These are phyloP conservation scores for Champsocephalus gunnari DNA, from an alignment of 2,797 vertebrate species.

Conservation along the genomic window DNA sequence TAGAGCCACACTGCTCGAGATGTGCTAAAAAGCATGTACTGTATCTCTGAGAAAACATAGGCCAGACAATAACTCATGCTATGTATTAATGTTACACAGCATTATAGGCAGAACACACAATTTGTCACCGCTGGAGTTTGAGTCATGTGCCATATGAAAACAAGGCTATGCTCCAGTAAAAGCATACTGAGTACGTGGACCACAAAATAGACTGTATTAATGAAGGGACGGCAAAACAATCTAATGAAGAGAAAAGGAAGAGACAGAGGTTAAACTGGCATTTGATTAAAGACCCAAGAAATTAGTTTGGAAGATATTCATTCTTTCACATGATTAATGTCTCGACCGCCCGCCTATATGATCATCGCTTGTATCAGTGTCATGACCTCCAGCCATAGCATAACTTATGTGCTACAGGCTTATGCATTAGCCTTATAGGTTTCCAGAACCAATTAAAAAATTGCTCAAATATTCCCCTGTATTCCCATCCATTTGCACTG, in stretches of 20 bases:
- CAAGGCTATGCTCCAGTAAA: constrained; percentile 15
- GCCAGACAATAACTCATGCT: neutral
- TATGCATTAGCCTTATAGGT: constrained; percentile 54
- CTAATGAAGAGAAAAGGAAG: constrained; percentile 18
- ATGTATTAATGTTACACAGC: constrained; percentile 8
- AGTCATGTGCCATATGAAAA: constrained; percentile 22
- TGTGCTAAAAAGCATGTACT: neutral
- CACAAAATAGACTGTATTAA: constrained; percentile 14
- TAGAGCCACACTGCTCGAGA: neutral
- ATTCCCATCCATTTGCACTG: constrained; percentile 73
- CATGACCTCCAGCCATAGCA: constrained; percentile 56
- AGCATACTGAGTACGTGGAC: constrained; percentile 15
- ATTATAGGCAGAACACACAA: constrained; percentile 16
- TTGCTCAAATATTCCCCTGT: constrained; percentile 50
- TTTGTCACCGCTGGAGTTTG: constrained; percentile 14
- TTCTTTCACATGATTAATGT: constrained; percentile 55
- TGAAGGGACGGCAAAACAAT: constrained; percentile 13
- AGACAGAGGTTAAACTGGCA: constrained; percentile 45
- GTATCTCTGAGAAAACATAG: constrained; percentile 1
- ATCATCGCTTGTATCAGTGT: constrained; percentile 53
- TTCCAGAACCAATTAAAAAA: constrained; percentile 71
- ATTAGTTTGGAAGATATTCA: constrained; percentile 59
- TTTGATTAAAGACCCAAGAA: constrained; percentile 68
- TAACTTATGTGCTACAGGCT: constrained; percentile 44
- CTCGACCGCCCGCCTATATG: constrained; percentile 21